phyloP scores from a whole-genome alignment of 1,140 invertebrate genomes.

The Chironomus striatipennis region DNA sequence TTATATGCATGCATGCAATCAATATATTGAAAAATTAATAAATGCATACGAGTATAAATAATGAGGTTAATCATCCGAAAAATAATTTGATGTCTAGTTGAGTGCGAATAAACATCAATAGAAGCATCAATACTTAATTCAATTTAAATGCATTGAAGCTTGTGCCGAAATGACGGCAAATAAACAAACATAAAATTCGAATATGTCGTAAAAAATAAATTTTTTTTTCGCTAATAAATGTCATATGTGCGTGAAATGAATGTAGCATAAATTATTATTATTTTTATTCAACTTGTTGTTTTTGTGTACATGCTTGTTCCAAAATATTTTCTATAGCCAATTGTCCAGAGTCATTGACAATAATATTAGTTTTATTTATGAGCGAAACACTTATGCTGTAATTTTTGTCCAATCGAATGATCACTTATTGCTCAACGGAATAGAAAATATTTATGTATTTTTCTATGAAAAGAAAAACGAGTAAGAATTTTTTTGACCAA shows the following conservation, averaged over 20 bases:
- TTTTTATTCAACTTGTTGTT: too few relatives aligned
- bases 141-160: background rate
- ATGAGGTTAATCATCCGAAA: constrained; percentile 7
- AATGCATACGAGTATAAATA: background rate
- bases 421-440: background rate
- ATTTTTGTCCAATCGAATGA: constrained; percentile 21
- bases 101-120: background rate
- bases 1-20: too few relatives aligned
- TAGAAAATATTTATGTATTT: constrained; percentile 17
- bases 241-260: background rate
- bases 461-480: background rate
- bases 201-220: too few relatives aligned
- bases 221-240: background rate
- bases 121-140: background rate
- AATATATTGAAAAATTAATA: background rate
- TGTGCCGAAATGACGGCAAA: background rate
- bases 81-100: background rate
- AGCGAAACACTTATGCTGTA: constrained; percentile 21
- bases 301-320: too few relatives aligned
- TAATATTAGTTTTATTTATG: background rate
- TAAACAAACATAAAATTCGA: background rate
- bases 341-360: constrained; percentile 8
- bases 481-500: too few relatives aligned
- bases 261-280: too few relatives aligned
- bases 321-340: background rate